Evolutionary conservation across 2,888 invertebrate genomes (phyloP).

Genomic region (Stenchaetothrips biformis): DNA sequence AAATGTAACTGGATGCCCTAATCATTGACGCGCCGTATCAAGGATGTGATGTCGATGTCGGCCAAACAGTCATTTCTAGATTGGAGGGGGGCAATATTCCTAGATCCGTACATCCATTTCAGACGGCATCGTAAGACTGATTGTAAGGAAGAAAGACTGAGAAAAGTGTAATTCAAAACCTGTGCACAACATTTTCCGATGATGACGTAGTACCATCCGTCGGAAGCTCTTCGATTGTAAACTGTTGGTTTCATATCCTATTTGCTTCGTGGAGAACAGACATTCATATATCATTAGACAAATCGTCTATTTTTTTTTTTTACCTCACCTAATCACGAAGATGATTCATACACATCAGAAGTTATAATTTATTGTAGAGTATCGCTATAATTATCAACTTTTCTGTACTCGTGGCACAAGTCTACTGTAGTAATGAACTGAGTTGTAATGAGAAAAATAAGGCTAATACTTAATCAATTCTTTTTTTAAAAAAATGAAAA

Average conservation of each 20-base stretch:
- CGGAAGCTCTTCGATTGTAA: not conserved
- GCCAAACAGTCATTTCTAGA: too few species aligned
- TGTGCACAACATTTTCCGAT: not conserved
- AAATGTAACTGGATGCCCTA: too few species aligned
- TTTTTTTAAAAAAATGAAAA: not conserved
- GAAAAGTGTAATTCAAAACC: conserved; percentile 6
- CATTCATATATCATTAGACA: not conserved
- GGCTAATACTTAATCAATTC: conserved; percentile 13
- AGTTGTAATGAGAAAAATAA: conserved; percentile 7
- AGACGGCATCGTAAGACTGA: not conserved
- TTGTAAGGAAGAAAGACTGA: conserved; percentile 15
- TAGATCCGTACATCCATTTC: not conserved
- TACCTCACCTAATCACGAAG: not conserved
- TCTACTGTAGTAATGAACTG: not conserved
- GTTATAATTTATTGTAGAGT: not conserved
- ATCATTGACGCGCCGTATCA: too few species aligned
- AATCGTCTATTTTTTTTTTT: not conserved
- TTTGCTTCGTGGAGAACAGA: not conserved
- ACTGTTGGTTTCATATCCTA: too few species aligned
- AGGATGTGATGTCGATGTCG: too few species aligned
- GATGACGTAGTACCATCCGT: not conserved
- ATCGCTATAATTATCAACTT: not conserved
- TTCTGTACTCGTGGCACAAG: not conserved
- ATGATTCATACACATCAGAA: not conserved
- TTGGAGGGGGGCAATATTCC: too few species aligned